phyloP scores from a whole-genome alignment of 2,797 vertebrate genomes.

The Labroides dimidiatus region DNA sequence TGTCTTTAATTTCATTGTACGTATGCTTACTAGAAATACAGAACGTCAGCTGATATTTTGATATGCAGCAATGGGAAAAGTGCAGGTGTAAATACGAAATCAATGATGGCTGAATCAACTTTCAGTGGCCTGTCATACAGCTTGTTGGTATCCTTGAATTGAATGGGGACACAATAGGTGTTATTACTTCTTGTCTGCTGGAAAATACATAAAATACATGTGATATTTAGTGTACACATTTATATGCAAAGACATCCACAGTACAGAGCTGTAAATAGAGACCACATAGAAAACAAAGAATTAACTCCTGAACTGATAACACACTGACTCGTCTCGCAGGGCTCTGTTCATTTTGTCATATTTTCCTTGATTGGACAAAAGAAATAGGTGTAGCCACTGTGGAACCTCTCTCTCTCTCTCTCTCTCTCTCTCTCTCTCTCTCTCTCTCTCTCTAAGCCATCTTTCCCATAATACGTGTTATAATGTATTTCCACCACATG shows the following conservation, averaged over 20 bases:
- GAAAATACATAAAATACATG: no score
- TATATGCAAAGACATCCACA: not conserved
- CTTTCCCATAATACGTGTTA: no score
- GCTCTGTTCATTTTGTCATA: slow-evolving; percentile 5
- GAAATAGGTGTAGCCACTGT: not conserved
- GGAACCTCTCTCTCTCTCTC: no score
- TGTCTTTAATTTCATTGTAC: not conserved
- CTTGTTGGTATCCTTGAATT: not conserved
- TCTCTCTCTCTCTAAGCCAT: no score
- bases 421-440: no score
- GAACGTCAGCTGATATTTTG: not conserved
- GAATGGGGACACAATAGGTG: not conserved
- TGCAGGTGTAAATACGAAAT: not conserved
- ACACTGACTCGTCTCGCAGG: slow-evolving; percentile 19
- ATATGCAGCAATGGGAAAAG: not conserved
- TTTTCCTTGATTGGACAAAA: not conserved
- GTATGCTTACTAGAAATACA: not conserved
- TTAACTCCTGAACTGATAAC: slow-evolving; percentile 9
- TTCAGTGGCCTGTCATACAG: not conserved
- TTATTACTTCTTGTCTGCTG: not conserved
- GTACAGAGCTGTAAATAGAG: slow-evolving; percentile 23
- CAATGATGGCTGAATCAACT: not conserved
- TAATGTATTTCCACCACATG: no score
- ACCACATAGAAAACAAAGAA: slow-evolving; percentile 17
- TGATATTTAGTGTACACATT: not conserved